Conservation (phyloP, 2,797 vertebrate species). For the Macroramphosus scolopax region DNA sequence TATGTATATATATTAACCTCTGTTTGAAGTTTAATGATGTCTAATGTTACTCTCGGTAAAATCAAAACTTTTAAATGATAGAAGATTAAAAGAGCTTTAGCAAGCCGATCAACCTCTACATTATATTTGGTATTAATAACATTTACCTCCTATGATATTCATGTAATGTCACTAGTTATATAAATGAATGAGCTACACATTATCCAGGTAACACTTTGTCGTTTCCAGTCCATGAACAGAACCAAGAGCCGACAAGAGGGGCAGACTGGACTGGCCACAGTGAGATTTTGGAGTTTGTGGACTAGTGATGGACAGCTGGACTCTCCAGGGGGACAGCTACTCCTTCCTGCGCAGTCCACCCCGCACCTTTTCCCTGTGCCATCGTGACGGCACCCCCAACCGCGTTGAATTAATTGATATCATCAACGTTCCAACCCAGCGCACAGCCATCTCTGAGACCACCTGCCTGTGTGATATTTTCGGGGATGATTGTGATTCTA, state of each 20-base stretch:
- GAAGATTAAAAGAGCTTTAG: too few relatives aligned
- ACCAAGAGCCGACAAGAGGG: constrained; percentile 45
- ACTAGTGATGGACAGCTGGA: constrained; percentile 82
- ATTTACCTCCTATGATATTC: constrained; percentile 9
- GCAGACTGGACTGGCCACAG: constrained; percentile 57
- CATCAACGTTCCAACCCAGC: constrained; percentile 71
- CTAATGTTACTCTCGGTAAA: too few relatives aligned
- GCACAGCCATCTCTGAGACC: constrained; percentile 78
- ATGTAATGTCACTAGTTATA: constrained; percentile 21
- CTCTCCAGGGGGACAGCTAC: constrained; percentile 79
- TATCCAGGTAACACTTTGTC: constrained; percentile 56
- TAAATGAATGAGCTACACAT: constrained; percentile 50
- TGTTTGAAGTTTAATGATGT: too few relatives aligned
- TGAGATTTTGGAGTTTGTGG: constrained; percentile 64
- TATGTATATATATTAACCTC: background rate
- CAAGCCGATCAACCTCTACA: background rate
- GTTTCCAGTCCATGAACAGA: constrained; percentile 62
- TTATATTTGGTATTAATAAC: constrained; percentile 5
- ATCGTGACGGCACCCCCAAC: constrained; percentile 77
- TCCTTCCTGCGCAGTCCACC: constrained; percentile 75
- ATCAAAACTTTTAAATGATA: too few relatives aligned
- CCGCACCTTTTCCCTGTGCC: constrained; percentile 68
- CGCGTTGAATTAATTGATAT: constrained; percentile 82
- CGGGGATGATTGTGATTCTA: constrained; percentile 75
- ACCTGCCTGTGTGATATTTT: constrained; percentile 84